Conservation (phyloP, 2,888 invertebrate genomes). For the Azorinus chamasolen region DNA sequence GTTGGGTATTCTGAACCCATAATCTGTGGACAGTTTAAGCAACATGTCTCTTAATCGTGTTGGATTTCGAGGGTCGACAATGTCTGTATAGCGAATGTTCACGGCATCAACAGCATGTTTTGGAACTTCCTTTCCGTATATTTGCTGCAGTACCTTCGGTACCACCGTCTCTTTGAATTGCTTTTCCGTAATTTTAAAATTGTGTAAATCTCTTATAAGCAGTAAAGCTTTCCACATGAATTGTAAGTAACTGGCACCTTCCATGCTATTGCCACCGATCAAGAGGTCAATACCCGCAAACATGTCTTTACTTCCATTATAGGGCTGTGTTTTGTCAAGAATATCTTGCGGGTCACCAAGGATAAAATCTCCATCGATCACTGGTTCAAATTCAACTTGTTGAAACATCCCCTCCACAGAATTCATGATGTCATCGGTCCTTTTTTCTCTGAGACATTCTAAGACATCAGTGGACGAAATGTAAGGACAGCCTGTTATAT, state of each 20-base stretch:
- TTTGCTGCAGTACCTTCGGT: constrained; percentile 24
- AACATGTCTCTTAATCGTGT: constrained; percentile 21
- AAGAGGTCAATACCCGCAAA: constrained; percentile 25
- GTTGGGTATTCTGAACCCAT: constrained; percentile 32
- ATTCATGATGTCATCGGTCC: constrained; percentile 10
- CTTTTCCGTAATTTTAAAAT: constrained; percentile 10
- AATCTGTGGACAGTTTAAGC: constrained; percentile 35
- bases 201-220: constrained; percentile 12
- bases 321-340: constrained; percentile 5
- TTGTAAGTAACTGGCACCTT: constrained; percentile 28
- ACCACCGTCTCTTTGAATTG: constrained; percentile 9
- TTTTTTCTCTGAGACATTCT: constrained; percentile 22
- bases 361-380: constrained; percentile 32
- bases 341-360: constrained; percentile 23
- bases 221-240: constrained; percentile 39
- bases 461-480: constrained; percentile 17
- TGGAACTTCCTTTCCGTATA: constrained; percentile 9
- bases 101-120: constrained; percentile 17
- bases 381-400: constrained; percentile 35
- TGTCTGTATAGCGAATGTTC: constrained; percentile 23
- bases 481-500: constrained; percentile 22
- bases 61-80: background rate
- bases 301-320: constrained; percentile 7
- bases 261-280: constrained; percentile 40
- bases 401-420: constrained; percentile 19